phyloP scores from a whole-genome alignment of 1,140 invertebrate species.

The Drosophila arizonae region DNA sequence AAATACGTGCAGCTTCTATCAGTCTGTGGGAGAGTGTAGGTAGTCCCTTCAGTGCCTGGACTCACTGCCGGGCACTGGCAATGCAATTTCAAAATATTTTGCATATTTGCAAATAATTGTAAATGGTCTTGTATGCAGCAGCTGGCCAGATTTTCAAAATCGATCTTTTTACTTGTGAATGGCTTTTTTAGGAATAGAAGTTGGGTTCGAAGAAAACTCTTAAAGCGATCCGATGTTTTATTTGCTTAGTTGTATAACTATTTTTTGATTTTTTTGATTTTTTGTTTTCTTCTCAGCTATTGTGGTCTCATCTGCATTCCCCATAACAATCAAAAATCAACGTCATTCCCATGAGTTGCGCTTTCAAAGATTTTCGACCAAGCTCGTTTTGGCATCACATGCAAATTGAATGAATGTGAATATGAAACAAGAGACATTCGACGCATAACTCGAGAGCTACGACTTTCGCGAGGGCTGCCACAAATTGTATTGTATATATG shows the following conservation, averaged over 20 bases:
- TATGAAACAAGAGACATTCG: constrained; percentile 64
- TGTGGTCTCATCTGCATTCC: constrained; percentile 3
- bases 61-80: constrained; percentile 48
- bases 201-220: no score
- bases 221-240: background rate
- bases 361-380: constrained; percentile 41
- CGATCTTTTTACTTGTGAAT: background rate
- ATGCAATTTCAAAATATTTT: constrained; percentile 71
- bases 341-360: constrained; percentile 46
- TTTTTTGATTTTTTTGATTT: background rate
- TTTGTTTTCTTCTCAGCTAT: background rate
- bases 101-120: constrained; percentile 72
- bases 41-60: constrained; percentile 8
- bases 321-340: constrained; percentile 59
- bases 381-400: constrained; percentile 57
- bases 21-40: constrained; percentile 3
- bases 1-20: constrained; percentile 1
- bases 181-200: no score
- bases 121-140: constrained; percentile 43
- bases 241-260: background rate
- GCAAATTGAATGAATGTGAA: constrained; percentile 66
- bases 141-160: constrained; percentile 13
- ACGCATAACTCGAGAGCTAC: constrained; percentile 12
- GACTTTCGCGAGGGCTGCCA: constrained; percentile 7
- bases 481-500: background rate